A percentile compares a stretch with the other conserved stretches of the same genome.
Evolutionary conservation across 2,888 invertebrate genomes (phyloP).

Genomic region (Macroteleia sp.): DNA sequence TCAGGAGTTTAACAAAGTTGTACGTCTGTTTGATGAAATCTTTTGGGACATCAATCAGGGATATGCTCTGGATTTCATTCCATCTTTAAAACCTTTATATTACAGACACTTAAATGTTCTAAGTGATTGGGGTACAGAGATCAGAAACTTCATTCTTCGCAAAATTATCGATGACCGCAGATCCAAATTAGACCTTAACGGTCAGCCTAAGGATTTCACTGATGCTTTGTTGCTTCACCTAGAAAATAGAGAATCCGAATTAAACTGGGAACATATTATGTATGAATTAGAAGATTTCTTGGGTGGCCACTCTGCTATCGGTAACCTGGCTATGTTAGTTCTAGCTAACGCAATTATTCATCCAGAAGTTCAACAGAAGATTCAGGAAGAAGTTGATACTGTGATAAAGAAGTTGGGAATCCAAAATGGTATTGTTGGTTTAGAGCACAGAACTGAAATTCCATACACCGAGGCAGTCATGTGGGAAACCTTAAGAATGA

Average conservation of each 20-base stretch:
- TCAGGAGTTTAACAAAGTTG: constrained; percentile 87
- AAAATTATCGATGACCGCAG: constrained; percentile 88
- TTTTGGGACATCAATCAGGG: constrained; percentile 97
- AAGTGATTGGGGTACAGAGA: constrained; percentile 88
- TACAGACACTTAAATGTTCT: constrained; percentile 88
- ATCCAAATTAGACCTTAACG: constrained; percentile 84
- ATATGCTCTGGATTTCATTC: constrained; percentile 93
- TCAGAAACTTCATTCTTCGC: constrained; percentile 89
- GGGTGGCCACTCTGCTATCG: constrained; percentile 94
- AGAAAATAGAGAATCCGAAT: constrained; percentile 86
- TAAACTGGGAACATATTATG: constrained; percentile 91
- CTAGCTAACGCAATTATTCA: constrained; percentile 88
- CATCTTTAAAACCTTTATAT: constrained; percentile 91
- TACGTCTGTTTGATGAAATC: constrained; percentile 92
- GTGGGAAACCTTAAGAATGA: constrained; percentile 90
- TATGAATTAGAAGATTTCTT: constrained; percentile 94
- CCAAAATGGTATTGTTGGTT: constrained; percentile 86
- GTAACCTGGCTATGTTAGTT: constrained; percentile 92
- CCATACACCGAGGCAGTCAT: constrained; percentile 93
- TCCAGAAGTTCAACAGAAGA: constrained; percentile 87
- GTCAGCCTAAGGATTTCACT: constrained; percentile 89
- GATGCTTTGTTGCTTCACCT: constrained; percentile 91
- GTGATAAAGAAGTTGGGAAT: constrained; percentile 41
- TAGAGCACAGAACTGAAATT: constrained; percentile 88
- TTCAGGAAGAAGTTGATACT: constrained; percentile 89